phyloP scores from a whole-genome alignment of 2,888 invertebrate species.

The Fragum fragum region DNA sequence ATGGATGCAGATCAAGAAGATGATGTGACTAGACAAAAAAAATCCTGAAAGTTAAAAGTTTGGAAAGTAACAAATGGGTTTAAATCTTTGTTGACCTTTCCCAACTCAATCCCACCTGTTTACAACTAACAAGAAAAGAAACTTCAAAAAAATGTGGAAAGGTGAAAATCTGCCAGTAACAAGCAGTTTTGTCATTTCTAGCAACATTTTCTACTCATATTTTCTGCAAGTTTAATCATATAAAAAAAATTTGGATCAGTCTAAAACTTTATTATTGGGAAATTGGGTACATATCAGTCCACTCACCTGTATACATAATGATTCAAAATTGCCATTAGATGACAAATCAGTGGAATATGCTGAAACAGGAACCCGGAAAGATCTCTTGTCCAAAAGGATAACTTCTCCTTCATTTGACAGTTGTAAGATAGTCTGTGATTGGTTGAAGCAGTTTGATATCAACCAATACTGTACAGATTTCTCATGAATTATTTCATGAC shows the following conservation, averaged over 20 bases:
- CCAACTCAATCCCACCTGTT: no score
- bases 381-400: conserved; percentile 35
- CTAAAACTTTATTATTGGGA: no score
- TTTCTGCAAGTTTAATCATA: no score
- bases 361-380: conserved; percentile 24
- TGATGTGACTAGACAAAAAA: no score
- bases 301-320: conserved; percentile 42
- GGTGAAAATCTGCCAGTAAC: neutral
- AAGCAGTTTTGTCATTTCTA: neutral
- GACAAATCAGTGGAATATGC: conserved; percentile 13
- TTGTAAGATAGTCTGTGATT: conserved; percentile 58
- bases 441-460: conserved; percentile 42
- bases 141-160: no score
- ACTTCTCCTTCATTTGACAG: conserved; percentile 58
- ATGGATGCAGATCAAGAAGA: no score
- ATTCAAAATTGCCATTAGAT: conserved; percentile 14
- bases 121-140: no score
- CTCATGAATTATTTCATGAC: conserved; percentile 9
- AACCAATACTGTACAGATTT: conserved; percentile 52
- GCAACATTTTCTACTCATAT: neutral
- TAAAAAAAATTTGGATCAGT: no score
- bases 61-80: no score
- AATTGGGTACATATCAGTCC: no score
- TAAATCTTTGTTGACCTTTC: no score
- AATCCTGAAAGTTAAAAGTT: no score